Conservation (phyloP, 2,888 invertebrate genomes). For the Hemaris fuciformis region DNA sequence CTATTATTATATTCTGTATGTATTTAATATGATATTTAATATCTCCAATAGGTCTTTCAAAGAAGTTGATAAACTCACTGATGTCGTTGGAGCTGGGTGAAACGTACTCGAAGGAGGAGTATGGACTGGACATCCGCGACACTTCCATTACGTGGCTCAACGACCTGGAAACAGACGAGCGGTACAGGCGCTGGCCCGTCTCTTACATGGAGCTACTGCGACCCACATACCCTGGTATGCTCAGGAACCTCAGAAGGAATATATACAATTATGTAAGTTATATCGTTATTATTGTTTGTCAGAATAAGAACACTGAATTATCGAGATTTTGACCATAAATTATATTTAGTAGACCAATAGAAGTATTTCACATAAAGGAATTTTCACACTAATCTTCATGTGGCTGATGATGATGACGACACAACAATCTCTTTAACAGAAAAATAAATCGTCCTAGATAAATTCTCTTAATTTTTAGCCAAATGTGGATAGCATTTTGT, state of each 20-base stretch:
- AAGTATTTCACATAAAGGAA: no score
- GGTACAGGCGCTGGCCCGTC: constrained; percentile 94
- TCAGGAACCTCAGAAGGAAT: constrained; percentile 92
- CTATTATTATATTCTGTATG: neutral
- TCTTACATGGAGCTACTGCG: constrained; percentile 94
- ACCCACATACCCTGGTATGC: constrained; percentile 99
- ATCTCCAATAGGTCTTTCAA: constrained; percentile 79
- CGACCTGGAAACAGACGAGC: constrained; percentile 94
- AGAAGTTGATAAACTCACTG: constrained; percentile 83
- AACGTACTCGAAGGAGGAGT: constrained; percentile 84
- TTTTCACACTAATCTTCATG: no score
- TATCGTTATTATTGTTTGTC: no score
- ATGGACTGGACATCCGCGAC: constrained; percentile 97
- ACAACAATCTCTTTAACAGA: no score
- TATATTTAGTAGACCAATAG: no score
- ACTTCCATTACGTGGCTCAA: constrained; percentile 96
- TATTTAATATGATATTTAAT: neutral
- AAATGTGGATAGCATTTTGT: no score
- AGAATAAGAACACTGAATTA: no score
- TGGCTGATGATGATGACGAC: no score
- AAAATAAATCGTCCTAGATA: no score
- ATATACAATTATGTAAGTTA: constrained; percentile 88
- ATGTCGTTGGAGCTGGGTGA: constrained; percentile 87
- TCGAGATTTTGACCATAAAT: no score
- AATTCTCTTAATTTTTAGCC: no score